Evolutionary conservation across 2,888 invertebrate species (phyloP), one percentile per base, ranked within the genome.

Genomic region (Agonopterix alstromeriana): DNA sequence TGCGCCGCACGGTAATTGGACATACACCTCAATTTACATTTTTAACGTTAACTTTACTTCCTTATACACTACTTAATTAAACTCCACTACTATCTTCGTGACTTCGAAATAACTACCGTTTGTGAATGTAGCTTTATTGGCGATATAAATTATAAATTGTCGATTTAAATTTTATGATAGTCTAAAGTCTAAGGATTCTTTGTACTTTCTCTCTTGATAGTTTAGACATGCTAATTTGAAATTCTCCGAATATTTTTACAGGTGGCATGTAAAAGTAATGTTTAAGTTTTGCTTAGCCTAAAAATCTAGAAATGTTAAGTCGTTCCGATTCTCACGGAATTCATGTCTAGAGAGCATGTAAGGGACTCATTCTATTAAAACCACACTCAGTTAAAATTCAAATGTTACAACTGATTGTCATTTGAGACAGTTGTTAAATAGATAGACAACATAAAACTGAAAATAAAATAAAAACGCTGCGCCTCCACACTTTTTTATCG

Each of bases 221-320:
- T 63, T 57, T 57, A 42, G 53, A n/a, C n/a, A n/a, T n/a, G n/a
- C n/a, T n/a, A n/a, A n/a, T n/a, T n/a, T n/a, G n/a, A 73, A 67
- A 73, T 70, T 72, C 66, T 78, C 27, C 27, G 75, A 77, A 77
- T 70, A 67, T 71, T 79, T 80, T 79, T 74, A 65, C 73, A 60
- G 55, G 54, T 47, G 58, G 55, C 63, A 65, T 59, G 59, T 44
- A 66, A 71, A 71, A 70, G 61, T 67, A 54, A 65, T 60, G 57
- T 67, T 71, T 63, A 61, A n/a, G 53, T 51, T 63, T 64, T 58
- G 58, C 56, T 53, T 73, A 76, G 76, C 78, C 78, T 66, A 66
- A 59, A 78, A 72, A 61, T 75, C 75, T 70, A 75, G 55, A 75
- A 71, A 71, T 56, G 50, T 53, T 56, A 57, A 52, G 55, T n/a